Conservation (phyloP, 2,888 invertebrate species). For the Aelia acuminata region DNA sequence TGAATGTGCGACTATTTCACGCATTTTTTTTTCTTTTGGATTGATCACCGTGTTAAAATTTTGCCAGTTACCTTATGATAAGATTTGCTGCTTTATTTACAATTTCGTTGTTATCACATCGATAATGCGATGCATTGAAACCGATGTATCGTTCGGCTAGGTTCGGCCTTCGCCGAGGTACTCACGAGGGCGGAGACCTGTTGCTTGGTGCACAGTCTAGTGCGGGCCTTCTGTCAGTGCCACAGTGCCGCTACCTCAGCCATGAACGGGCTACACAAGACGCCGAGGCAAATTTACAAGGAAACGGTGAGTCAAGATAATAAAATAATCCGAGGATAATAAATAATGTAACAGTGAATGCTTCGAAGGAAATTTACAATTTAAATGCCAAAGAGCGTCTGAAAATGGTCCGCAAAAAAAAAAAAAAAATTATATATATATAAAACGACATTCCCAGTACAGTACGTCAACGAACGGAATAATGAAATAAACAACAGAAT, state of each 20-base stretch:
- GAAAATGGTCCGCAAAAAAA: neutral
- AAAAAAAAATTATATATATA: neutral
- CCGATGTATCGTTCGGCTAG: neutral
- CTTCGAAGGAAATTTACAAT: neutral
- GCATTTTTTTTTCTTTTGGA: too few relatives aligned
- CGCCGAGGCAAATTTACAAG: constrained; percentile 49
- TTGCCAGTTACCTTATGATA: too few relatives aligned
- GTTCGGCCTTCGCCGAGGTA: neutral
- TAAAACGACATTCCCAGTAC: too few relatives aligned
- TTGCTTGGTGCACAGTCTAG: constrained; percentile 43
- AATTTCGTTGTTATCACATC: neutral
- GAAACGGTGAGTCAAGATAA: constrained; percentile 50
- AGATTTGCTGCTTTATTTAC: neutral
- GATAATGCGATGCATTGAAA: neutral
- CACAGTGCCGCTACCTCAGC: constrained; percentile 25
- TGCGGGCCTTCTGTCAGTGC: constrained; percentile 41
- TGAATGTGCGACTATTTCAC: too few relatives aligned
- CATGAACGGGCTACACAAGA: constrained; percentile 50
- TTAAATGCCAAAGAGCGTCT: neutral
- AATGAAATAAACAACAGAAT: neutral
- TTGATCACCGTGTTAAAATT: too few relatives aligned
- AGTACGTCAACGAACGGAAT: too few relatives aligned
- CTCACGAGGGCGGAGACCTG: constrained; percentile 33
- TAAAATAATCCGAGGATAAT: neutral
- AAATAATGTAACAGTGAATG: neutral